Evolutionary conservation across 2,113 vertebrate genomes (phyloP).

Genomic region (Erpornis zantholeuca): DNA sequence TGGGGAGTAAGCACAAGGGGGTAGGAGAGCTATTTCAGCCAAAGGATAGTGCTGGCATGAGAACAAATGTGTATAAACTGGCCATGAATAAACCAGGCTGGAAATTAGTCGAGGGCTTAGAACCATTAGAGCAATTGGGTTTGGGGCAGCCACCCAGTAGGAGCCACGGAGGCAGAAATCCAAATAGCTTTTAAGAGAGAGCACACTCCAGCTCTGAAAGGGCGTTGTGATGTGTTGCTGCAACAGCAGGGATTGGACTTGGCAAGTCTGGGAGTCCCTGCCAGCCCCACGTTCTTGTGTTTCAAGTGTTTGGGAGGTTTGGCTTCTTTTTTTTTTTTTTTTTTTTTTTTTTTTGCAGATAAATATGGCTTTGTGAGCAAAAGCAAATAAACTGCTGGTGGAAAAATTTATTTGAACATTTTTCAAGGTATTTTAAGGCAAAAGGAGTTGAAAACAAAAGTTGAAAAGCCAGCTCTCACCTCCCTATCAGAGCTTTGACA

Average conservation of each 20-base stretch:
- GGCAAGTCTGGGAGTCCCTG: slow-evolving; percentile 9
- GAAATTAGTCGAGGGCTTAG: not conserved
- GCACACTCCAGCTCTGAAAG: not conserved
- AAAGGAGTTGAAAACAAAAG: not conserved
- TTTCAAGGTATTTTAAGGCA: slow-evolving; percentile 2
- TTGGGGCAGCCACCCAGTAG: not conserved
- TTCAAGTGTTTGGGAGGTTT: slow-evolving; percentile 15
- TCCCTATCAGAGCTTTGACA: not conserved
- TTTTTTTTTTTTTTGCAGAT: not conserved
- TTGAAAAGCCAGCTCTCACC: not conserved
- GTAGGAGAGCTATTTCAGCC: not conserved
- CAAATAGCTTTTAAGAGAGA: slow-evolving; percentile 27
- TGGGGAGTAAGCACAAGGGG: not conserved
- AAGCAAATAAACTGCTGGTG: slow-evolving; percentile 21
- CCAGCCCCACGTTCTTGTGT: not conserved
- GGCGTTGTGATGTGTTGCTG: not conserved
- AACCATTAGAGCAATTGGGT: slow-evolving; percentile 15
- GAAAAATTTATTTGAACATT: not conserved
- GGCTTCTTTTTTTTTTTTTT: not conserved
- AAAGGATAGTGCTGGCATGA: slow-evolving; percentile 1
- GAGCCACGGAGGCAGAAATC: not conserved
- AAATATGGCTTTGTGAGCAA: slow-evolving; percentile 22
- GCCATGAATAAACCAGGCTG: not conserved
- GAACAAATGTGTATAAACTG: slow-evolving; percentile 31
- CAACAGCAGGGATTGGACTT: slow-evolving; percentile 9